These are phyloP conservation scores for Trachops cirrhosus DNA, from an alignment of 2,797 vertebrate genomes.

Conservation along the genomic window DNA sequence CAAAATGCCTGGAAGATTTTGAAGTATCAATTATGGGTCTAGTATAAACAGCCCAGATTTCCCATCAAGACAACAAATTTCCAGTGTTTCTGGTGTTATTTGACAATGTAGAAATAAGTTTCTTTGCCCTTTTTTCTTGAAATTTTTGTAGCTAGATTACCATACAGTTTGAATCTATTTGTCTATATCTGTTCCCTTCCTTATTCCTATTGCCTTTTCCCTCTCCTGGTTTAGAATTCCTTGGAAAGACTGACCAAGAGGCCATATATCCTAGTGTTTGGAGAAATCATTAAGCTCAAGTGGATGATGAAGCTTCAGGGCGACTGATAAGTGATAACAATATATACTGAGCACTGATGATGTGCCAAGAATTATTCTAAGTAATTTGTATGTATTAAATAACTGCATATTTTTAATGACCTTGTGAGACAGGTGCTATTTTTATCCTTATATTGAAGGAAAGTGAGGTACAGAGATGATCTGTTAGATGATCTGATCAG, in stretches of 20 bases:
- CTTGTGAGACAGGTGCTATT: background rate
- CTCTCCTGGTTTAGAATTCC: background rate
- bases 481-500: background rate
- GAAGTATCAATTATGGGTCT: background rate
- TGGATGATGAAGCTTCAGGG: background rate
- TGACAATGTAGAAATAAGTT: background rate
- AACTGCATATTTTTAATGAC: background rate
- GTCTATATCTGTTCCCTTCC: background rate
- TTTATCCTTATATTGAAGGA: background rate
- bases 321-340: background rate
- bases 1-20: background rate
- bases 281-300: background rate
- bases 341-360: background rate
- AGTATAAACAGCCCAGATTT: background rate
- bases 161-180: background rate
- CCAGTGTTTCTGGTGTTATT: background rate
- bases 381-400: background rate
- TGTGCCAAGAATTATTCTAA: background rate
- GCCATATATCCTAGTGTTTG: background rate
- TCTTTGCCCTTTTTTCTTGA: background rate
- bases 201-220: background rate
- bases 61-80: background rate
- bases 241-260: background rate
- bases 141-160: background rate
- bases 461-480: background rate